Percentiles rank a stretch among this genome's conserved stretches.
Evolutionary conservation across 2,888 invertebrate genomes (phyloP).

Genomic region (Sinhomidia bicolor): DNA sequence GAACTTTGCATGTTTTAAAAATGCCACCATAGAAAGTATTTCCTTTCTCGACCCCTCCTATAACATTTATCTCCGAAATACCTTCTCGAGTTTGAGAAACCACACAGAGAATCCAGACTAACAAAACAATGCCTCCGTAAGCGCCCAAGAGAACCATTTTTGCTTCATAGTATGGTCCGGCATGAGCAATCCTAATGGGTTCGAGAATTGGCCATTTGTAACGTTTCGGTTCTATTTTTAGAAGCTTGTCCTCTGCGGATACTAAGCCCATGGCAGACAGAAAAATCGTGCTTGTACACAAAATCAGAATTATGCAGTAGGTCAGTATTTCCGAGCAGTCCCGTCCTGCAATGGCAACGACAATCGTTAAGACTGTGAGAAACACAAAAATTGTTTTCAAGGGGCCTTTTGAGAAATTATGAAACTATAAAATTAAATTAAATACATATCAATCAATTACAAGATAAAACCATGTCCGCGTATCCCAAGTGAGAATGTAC

Average conservation of each 20-base stretch:
- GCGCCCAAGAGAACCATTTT: background rate
- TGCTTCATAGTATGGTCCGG: background rate
- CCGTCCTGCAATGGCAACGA: no score
- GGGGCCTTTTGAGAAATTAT: no score
- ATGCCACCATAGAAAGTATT: background rate
- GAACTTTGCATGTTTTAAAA: background rate
- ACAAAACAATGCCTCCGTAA: background rate
- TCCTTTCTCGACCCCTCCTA: background rate
- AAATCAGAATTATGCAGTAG: no score
- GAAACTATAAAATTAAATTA: no score
- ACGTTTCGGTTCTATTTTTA: background rate
- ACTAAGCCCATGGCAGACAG: background rate
- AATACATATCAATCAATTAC: no score
- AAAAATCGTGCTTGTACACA: no score
- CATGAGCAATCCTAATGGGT: background rate
- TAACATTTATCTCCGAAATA: background rate
- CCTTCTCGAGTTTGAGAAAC: background rate
- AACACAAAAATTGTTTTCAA: no score
- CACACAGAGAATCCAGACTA: conserved; percentile 18
- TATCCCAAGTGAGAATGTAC: conserved; percentile 45
- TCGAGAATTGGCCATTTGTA: conserved; percentile 51
- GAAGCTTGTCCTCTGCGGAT: background rate
- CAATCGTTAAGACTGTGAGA: background rate
- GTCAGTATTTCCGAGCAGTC: no score
- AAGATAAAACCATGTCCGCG: background rate